Percentiles rank a stretch among this genome's conserved stretches.
These are phyloP conservation scores for Blastomussa wellsi DNA, from an alignment of 92 coral and sea anemone genomes.

Conservation along the genomic window DNA sequence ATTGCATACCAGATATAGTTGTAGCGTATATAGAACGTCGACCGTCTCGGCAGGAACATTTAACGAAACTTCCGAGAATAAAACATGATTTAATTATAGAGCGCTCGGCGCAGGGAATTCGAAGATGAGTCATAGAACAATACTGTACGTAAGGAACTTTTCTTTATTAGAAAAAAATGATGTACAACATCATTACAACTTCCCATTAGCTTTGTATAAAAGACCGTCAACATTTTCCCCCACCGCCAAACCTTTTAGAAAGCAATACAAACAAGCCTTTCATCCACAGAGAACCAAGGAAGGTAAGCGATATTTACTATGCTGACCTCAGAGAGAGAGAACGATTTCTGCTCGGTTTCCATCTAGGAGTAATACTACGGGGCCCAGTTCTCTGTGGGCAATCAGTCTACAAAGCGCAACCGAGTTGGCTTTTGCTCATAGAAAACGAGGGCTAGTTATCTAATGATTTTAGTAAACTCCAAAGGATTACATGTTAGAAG, in stretches of 20 bases:
- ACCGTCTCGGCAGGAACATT: neutral
- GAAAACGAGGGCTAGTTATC: too few relatives aligned
- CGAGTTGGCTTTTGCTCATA: too few relatives aligned
- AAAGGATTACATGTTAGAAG: too few relatives aligned
- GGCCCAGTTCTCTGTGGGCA: too few relatives aligned
- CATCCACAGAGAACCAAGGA: neutral
- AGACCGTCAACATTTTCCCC: neutral
- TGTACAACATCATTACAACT: neutral
- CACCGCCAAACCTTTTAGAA: neutral
- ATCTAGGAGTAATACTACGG: too few relatives aligned
- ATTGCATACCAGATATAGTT: neutral
- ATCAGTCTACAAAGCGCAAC: too few relatives aligned
- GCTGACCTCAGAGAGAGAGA: neutral
- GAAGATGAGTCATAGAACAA: neutral
- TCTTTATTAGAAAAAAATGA: neutral
- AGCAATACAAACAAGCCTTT: constrained; percentile 1
- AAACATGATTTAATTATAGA: neutral
- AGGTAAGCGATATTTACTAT: neutral
- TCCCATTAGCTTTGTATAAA: constrained; percentile 13
- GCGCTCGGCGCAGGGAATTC: neutral
- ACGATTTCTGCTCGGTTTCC: too few relatives aligned
- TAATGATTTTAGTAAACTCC: too few relatives aligned
- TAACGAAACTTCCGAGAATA: neutral
- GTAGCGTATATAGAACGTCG: neutral
- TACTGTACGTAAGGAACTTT: neutral